Percentiles rank a stretch among this genome's conserved stretches.
Evolutionary conservation across 2,113 vertebrate species (phyloP).

Genomic region (Saimiri boliviensis): DNA sequence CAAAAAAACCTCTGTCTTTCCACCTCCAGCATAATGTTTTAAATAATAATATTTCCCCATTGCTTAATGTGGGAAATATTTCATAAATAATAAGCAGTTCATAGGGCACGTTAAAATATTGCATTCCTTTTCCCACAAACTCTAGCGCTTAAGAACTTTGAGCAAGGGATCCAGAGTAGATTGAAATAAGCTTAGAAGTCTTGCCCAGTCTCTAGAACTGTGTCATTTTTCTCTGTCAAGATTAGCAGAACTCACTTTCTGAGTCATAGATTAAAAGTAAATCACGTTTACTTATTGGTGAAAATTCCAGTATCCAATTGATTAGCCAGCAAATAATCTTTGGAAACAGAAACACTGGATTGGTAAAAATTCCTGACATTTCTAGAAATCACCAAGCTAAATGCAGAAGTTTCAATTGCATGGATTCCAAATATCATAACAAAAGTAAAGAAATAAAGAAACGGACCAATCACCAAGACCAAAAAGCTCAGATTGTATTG

Average conservation of each 20-base stretch:
- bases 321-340: slow-evolving; percentile 37
- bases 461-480: background rate
- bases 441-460: slow-evolving; percentile 36
- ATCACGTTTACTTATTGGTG: slow-evolving; percentile 15
- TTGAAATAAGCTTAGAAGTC: slow-evolving; percentile 48
- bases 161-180: slow-evolving; percentile 61
- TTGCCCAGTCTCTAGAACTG: background rate
- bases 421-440: slow-evolving; percentile 9
- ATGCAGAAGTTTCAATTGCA: background rate
- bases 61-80: slow-evolving; percentile 74
- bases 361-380: background rate
- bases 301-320: background rate
- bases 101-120: slow-evolving; percentile 63
- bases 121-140: slow-evolving; percentile 71
- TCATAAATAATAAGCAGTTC: slow-evolving; percentile 60
- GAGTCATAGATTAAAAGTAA: background rate
- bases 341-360: background rate
- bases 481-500: background rate
- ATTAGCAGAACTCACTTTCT: background rate
- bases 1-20: slow-evolving; percentile 72
- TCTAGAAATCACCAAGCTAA: slow-evolving; percentile 32
- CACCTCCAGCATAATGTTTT: slow-evolving; percentile 60
- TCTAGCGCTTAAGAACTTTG: slow-evolving; percentile 68
- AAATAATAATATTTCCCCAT: too few relatives aligned
- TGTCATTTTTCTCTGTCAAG: background rate